Conservation (phyloP, 1,140 invertebrate species). For the Brachionus paranguensis region DNA sequence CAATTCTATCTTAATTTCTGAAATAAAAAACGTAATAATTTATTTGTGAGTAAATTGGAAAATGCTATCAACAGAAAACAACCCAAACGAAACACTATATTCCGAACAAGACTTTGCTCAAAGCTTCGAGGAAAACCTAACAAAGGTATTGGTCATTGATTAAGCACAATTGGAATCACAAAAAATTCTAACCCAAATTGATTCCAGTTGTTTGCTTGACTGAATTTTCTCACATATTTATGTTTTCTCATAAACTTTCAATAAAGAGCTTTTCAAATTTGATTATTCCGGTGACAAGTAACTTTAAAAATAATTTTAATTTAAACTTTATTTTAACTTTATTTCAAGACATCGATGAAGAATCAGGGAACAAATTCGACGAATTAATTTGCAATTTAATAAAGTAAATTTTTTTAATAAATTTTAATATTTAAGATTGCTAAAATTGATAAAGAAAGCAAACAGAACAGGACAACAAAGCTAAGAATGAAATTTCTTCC, state of each 20-base stretch:
- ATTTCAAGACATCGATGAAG: not conserved
- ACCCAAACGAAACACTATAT: not conserved
- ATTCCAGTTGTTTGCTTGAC: not conserved
- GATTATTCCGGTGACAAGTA: not conserved
- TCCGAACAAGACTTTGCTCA: not conserved
- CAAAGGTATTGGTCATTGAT: not conserved
- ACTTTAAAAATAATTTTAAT: not conserved
- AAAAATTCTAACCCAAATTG: not conserved
- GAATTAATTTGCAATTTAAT: conserved; percentile 6
- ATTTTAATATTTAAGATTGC: not conserved
- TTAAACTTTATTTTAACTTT: not conserved
- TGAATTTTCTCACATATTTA: not conserved
- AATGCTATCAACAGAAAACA: not conserved
- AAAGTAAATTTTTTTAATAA: not conserved
- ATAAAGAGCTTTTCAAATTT: not conserved
- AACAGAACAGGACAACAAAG: not conserved
- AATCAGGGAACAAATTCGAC: not conserved
- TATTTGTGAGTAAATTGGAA: not conserved
- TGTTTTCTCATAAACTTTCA: not conserved
- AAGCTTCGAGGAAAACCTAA: not conserved
- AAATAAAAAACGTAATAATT: not conserved
- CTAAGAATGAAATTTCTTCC: not conserved
- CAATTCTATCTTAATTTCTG: not conserved
- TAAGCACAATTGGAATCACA: not conserved
- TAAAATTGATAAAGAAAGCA: not conserved